These are phyloP conservation scores for Halcyon senegalensis DNA, from an alignment of 2,113 vertebrate species.

Conservation along the genomic window DNA sequence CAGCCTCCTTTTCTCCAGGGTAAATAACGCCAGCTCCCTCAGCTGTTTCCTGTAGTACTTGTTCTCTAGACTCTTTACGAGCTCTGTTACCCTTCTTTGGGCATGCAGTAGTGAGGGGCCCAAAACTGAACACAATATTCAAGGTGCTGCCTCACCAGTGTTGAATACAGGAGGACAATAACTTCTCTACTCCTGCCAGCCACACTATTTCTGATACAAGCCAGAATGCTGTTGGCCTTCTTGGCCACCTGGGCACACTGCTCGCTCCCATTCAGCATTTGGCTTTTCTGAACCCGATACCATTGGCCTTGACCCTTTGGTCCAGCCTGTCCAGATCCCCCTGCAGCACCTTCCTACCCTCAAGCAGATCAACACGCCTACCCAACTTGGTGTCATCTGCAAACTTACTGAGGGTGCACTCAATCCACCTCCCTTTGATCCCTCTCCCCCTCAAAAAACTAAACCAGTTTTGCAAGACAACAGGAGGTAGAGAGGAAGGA, in stretches of 20 bases:
- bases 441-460: rapidly evolving
- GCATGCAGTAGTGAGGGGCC: background rate
- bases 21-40: background rate
- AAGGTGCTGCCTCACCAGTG: background rate
- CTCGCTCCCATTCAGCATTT: background rate
- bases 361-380: background rate
- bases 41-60: background rate
- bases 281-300: background rate
- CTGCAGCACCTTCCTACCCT: background rate
- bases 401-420: background rate
- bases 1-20: background rate
- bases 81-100: background rate
- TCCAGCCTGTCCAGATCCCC: background rate
- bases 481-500: background rate
- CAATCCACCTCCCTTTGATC: background rate
- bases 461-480: background rate
- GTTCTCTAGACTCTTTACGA: background rate
- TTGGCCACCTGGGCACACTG: background rate
- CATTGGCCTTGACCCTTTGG: background rate
- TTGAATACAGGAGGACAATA: background rate
- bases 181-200: background rate
- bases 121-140: background rate
- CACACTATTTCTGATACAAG: background rate
- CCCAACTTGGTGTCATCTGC: background rate
- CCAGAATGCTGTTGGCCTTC: background rate